Percentiles rank a stretch among this genome's conserved stretches.
Conservation (phyloP, 2,888 invertebrate genomes). For the Synergus laeviventris region DNA sequence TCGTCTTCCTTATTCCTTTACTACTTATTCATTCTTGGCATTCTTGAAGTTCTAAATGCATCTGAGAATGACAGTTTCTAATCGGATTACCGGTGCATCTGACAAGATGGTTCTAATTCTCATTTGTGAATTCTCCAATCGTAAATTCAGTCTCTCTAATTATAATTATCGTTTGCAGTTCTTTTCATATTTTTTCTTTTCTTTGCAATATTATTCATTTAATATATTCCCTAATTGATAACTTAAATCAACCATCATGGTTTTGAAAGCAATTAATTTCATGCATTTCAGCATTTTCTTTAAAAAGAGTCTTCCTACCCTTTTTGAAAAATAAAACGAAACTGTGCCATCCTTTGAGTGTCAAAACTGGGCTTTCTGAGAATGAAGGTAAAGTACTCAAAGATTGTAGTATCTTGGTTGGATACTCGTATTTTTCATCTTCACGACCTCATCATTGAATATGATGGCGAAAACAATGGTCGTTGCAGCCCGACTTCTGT, state of each 20-base stretch:
- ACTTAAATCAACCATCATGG: neutral
- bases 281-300: neutral
- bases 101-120: neutral
- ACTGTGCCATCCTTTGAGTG: neutral
- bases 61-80: neutral
- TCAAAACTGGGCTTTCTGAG: neutral
- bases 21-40: slow-evolving; percentile 19
- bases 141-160: neutral
- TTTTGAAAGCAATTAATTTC: neutral
- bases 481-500: slow-evolving; percentile 57
- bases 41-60: neutral
- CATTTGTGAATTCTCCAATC: neutral
- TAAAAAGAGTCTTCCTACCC: neutral
- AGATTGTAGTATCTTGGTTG: slow-evolving; percentile 12
- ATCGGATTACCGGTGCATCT: neutral
- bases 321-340: neutral
- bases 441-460: slow-evolving; percentile 40
- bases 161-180: neutral
- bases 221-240: neutral
- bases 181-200: neutral
- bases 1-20: neutral
- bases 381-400: neutral
- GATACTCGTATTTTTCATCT: neutral
- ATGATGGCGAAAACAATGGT: slow-evolving; percentile 56
- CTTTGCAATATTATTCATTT: too few species aligned